Base-by-base conservation (phyloP, 2,888 invertebrate genomes). In the Eilema caniola region DNA sequence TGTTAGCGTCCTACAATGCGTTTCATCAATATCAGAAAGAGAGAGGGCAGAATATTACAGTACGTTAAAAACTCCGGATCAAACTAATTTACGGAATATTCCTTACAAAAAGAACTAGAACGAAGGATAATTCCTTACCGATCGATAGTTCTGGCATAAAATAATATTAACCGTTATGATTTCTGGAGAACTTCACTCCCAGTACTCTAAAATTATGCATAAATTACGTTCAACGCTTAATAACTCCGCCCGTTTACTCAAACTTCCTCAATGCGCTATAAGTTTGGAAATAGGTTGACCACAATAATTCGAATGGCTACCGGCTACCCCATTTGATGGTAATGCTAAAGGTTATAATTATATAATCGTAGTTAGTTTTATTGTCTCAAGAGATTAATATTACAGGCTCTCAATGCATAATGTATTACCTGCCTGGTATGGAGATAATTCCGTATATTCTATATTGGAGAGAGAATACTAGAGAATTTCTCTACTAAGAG, bases 281-380 rank as follows among this genome's bases (percentile, higher is more conserved):
- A 60, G 60, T 65, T 69, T 69, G 60, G 62, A 25, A 53, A 28
- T 61, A 59, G 62, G 47, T 71, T 59, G 70, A 67, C 64, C 72
- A 76, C 62, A 75, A 62, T 74, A 65, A 68, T 65, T 66, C 71
- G 37, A 62, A 72, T 67, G 64, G 64, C 64, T 47, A 53, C 47
- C 62, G 64, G 64, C 64, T 28, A 64, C 37, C 63, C 65, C 47
- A 24, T 23, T 37, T n/a, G 7, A 62, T 53, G 41, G 41, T 59
- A 68, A 33, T 28, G 60, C 59, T 72, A 53, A 25, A 61, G 47
- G 59, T 65, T 62, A 31, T 62, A 65, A 37, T 69, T 61, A n/a
- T 61, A n/a, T 33, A 65, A 33, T 66, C 10, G 60, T 59, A 8
- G 60, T 47, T 57, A 65, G 64, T 66, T 70, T 68, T 41, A 62